Evolutionary conservation across 2,888 invertebrate genomes (phyloP), one percentile per base, ranked within the genome.

Genomic region (Lottia gigantea): DNA sequence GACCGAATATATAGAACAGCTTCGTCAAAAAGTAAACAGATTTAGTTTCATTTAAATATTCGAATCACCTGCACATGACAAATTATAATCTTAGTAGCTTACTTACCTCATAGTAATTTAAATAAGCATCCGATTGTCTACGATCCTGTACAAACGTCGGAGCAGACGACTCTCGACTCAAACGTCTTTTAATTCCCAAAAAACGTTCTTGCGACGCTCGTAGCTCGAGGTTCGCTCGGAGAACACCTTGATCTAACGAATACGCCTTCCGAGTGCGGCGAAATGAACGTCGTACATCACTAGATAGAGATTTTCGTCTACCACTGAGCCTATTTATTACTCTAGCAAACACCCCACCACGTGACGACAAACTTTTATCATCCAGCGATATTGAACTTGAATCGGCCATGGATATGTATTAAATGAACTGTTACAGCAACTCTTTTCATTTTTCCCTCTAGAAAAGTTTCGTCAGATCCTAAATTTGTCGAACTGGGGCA

Each of bases 281-380:
- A 55, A 55, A 14, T 23, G 55, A 55, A 12, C 55, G 55, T 23
- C 55, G 19, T 55, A 19, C 55, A 55, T 55, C 55, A 23, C 55
- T 55, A 23, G 23, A 23, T 8, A 23, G 14, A 55, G 55, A 55
- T 23, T 55, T 55, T 55, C 55, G 11, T 7, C 55, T 19, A 11
- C 8, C 19, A 55, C 55, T 55, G 19, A 55, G 23, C 11, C 55
- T 19, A 55, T 11, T 12, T 19, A 55, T 23, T 23, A 55, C 55
- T 55, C 55, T 19, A 23, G 19, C 14, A 55, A 55, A 55, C 19
- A 55, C 55, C 14, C 55, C 55, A 55, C 55, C 55, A 23, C 55
- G 19, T 55, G 55, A 55, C 55, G 55, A 23, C 55, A 55, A 55
- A 55, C 23, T 23, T 55, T 55, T 55, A 55, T 55, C 55, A 12